Conservation (phyloP, 2,888 invertebrate genomes). For the Villa cingulata region DNA sequence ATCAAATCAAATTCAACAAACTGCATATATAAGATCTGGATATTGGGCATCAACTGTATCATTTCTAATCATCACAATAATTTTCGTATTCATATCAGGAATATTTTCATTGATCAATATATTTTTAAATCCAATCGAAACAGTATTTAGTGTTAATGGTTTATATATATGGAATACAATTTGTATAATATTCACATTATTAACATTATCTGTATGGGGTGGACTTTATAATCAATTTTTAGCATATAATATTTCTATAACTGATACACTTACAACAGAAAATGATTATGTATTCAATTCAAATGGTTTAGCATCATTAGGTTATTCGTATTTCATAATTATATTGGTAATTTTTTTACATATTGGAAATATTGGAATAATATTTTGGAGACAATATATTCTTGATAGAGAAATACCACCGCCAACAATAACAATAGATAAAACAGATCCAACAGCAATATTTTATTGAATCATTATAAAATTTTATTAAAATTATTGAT, state of each 20-base stretch:
- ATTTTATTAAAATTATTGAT: too few relatives aligned
- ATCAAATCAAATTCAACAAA: neutral
- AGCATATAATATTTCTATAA: conserved; percentile 30
- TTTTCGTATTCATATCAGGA: conserved; percentile 37
- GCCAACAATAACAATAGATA: conserved; percentile 14
- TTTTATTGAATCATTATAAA: neutral
- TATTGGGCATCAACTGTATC: conserved; percentile 44
- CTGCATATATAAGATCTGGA: conserved; percentile 28
- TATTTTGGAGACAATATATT: conserved; percentile 27
- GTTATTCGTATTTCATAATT: conserved; percentile 37
- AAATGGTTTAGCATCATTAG: conserved; percentile 27
- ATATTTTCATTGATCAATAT: conserved; percentile 45
- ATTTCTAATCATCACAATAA: conserved; percentile 38
- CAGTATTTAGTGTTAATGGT: conserved; percentile 34
- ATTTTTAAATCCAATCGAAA: conserved; percentile 44
- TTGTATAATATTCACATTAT: conserved; percentile 27
- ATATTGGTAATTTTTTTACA: conserved; percentile 15
- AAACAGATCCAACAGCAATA: conserved; percentile 6
- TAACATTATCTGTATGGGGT: conserved; percentile 35
- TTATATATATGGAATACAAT: conserved; percentile 47
- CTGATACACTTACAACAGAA: conserved; percentile 28
- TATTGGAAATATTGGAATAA: conserved; percentile 23
- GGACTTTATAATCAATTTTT: conserved; percentile 26
- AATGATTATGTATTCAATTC: conserved; percentile 13
- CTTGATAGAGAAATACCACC: conserved; percentile 25